Evolutionary conservation across 64 coral and sea anemone species (phyloP).

Genomic region (Stichodactyla helianthus): DNA sequence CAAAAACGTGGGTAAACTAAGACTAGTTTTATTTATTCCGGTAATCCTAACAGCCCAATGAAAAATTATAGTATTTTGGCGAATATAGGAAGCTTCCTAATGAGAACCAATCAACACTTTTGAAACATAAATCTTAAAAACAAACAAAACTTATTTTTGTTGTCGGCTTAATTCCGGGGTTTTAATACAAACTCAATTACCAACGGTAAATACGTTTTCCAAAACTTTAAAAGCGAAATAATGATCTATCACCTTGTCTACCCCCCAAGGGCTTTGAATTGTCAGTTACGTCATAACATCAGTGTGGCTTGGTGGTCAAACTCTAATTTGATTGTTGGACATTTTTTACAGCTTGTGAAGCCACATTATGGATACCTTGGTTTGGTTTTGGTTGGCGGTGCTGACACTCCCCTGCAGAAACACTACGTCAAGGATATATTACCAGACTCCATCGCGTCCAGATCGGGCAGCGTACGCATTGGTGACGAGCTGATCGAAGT

Average conservation of each 20-base stretch:
- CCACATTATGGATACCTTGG: conserved; percentile 67
- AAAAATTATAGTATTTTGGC: background rate
- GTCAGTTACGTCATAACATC: background rate
- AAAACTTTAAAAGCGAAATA: background rate
- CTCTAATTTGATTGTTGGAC: background rate
- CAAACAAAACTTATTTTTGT: background rate
- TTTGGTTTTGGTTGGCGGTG: conserved; percentile 53
- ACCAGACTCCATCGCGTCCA: conserved; percentile 69
- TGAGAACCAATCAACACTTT: background rate
- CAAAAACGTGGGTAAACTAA: background rate
- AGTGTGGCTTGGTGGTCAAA: background rate
- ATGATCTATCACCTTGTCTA: background rate
- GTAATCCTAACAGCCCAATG: background rate
- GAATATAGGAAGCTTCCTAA: background rate
- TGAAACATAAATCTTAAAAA: background rate
- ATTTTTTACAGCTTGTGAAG: conserved; percentile 49
- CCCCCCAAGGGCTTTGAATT: background rate
- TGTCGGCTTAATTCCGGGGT: background rate
- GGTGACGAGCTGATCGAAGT: conserved; percentile 68
- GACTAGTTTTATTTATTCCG: conserved; percentile 1
- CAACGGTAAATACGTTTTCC: background rate
- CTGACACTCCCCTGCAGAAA: conserved; percentile 52
- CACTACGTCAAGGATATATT: conserved; percentile 78
- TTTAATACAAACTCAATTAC: background rate
- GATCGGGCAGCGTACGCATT: conserved; percentile 54